Base-by-base conservation (phyloP, 2,888 invertebrate genomes). In the Pimpla rufipes region DNA sequence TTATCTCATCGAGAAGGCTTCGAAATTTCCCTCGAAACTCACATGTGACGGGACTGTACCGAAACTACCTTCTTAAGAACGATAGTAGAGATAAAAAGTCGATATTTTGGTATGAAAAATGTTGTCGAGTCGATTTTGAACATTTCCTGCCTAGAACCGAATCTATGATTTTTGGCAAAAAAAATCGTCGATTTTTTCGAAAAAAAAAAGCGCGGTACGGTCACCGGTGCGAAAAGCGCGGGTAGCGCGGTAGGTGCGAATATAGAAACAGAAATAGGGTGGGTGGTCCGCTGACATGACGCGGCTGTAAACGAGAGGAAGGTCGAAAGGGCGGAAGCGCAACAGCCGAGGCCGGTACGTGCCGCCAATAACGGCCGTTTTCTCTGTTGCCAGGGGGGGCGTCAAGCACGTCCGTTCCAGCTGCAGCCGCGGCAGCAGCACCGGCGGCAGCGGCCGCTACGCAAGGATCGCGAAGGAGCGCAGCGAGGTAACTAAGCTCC, bases 281-380 rank as follows among this genome's bases (percentile, higher is more conserved):
- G 67, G 78, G 74, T 81, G 81, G 82, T 81, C 79, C 29, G 29
- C 29, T 66, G 73, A 62, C 57, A 76, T 52, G 77, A 42, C 55
- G 64, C 18, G 74, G 73, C 77, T 45, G 52, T 62, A 79, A 73
- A 74, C 64, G 81, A 64, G 50, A 84, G 75, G 50, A 74, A 79
- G 71, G 79, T 66, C 77, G 64, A 62, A 84, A 81, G 81, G 70
- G 73, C 68, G 85, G 85, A 85, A 85, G 85, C 85, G 79, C 84
- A 81, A 79, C 82, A 84, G 81, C 81, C 84, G 84, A 85, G 75
- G 77, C 77, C 71, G 75, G 59, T 79, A 79, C 55, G 67, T 70
- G 62, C 77, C 35, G 47, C 79, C 81, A 78, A 83, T 80, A 83
- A 83, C 80, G 80, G 73, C 70, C 73, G 37, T 78, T 78, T 67